Evolutionary conservation across 2,113 vertebrate species (phyloP), one percentile per base, ranked within the genome.

Genomic region (Eptesicus fuscus): DNA sequence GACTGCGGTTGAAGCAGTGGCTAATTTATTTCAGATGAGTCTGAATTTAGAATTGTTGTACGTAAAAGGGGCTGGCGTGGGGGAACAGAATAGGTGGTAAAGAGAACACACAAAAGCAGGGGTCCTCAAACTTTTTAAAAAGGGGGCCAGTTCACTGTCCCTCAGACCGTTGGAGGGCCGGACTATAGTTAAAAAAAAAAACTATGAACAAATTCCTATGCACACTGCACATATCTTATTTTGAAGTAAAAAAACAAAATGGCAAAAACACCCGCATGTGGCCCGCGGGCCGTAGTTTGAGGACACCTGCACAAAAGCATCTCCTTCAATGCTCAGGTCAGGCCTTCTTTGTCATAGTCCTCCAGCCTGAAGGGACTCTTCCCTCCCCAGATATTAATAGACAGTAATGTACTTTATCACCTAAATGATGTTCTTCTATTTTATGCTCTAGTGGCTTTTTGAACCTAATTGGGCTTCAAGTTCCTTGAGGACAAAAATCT

Each of bases 11-110:
- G 83, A 96, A 86, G 65, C 76, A 74, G 30, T n/a, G 17, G 42
- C 59, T 97, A 78, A 40, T 96, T 83, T 93, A 47, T 80, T 94
- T 91, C 42, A 89, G 51, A 74, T 77, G 32, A 69, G 71, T 97
- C 67, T 92, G 85, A 80, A 96, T 95, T 95, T 77, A 84, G 76
- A 93, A 59, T 53, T 89, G 79, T 28, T 85, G 80, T 35, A 40
- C 63, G 22, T 65, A 71, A 89, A 65, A 77, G 71, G 65, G 32
- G 82, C 42, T 28, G 71, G 28, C 14, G 28, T 30, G 40, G 61
- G 28, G 61, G 61, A 47, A 74, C 25, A 74, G 32, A 67, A 49
- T 17, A 9, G 25, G 5, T 4, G 20, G 53, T 37, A 80, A 88
- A 63, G 47, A 83, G 22, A 85, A 83, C 23, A n/a, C 20, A 73